Base-by-base conservation (phyloP, 2,888 invertebrate genomes). In the Gastracanthus pulcherrimus region DNA sequence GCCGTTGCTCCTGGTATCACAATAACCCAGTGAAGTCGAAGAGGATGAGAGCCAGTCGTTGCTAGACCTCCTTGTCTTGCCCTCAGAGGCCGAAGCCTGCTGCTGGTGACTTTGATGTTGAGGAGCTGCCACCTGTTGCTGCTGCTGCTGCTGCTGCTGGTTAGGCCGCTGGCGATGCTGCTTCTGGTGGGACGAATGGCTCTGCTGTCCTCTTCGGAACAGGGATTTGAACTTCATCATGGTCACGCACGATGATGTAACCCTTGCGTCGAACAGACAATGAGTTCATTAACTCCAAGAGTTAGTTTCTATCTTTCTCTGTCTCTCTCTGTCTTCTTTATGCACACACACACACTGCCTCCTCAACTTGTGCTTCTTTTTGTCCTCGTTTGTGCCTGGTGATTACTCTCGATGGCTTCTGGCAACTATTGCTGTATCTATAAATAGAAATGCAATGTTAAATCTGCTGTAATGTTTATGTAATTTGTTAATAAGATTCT, bases 211-310 rank as follows among this genome's bases (percentile, higher is more conserved):
- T 95, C 97, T 96, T 93, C 97, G 97, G 94, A 97, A 97, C 92
- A 97, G 95, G 90, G 97, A 96, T 94, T 97, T 97, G 93, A 97
- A 95, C 94, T 97, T 97, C 95, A 97, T 97, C 96, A 96, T 97
- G 93, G 94, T 95, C 93, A 90, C 89, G 74, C 58, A 45, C 71
- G 34, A 81, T 83, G 75, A 81, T 81, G 75, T 83, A 78, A 81
- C 72, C 62, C 71, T 78, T 58, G 34, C 36, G 72, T 75, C 55
- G 26, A 69, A 51, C 76, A 80, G 76, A 80, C 72, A 80, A 74
- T 82, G 74, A 82, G 74, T 82, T 80, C 82, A 80, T 82, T 77
- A 82, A 82, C 82, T 80, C 75, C 70, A 79, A 79, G 78, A 75
- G 78, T 60, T 71, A 74, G 48, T 66, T 76, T 77, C 62, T 75